These are phyloP conservation scores for Lepus townsendii DNA, from an alignment of 2,797 vertebrate species.

Conservation along the genomic window DNA sequence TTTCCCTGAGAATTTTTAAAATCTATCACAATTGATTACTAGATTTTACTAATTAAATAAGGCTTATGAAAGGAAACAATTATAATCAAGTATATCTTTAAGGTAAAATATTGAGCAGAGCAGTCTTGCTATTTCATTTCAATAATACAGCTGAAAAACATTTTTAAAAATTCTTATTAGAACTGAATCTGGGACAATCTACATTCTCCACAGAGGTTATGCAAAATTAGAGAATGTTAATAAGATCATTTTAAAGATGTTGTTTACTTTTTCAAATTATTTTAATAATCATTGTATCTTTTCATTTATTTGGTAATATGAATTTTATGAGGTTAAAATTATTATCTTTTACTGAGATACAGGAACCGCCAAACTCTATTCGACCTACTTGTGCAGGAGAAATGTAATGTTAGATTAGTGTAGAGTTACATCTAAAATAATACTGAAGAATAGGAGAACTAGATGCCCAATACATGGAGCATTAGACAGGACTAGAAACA, in stretches of 20 bases:
- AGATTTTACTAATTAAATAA: slow-evolving; percentile 49
- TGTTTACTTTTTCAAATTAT: slow-evolving; percentile 8
- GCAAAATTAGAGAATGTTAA: slow-evolving; percentile 6
- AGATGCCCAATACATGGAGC: background rate
- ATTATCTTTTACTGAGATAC: background rate
- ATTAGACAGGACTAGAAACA: background rate
- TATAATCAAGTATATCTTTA: slow-evolving; percentile 37
- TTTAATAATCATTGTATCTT: background rate
- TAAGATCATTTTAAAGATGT: slow-evolving; percentile 46
- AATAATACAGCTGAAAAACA: slow-evolving; percentile 7
- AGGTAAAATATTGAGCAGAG: slow-evolving; percentile 42
- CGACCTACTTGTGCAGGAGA: background rate
- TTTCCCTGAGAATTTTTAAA: background rate
- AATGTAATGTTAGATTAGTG: background rate
- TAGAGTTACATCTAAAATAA: background rate
- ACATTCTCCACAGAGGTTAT: background rate
- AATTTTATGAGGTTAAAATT: slow-evolving; percentile 4
- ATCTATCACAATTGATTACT: background rate
- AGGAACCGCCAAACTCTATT: background rate
- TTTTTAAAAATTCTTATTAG: slow-evolving; percentile 37
- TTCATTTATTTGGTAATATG: background rate
- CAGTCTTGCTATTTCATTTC: slow-evolving; percentile 18
- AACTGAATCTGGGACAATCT: slow-evolving; percentile 2
- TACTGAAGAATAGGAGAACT: background rate
- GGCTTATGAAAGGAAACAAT: slow-evolving; percentile 43